Conservation (phyloP, 2,113 vertebrate species). For the Choloepus hoffmanni region DNA sequence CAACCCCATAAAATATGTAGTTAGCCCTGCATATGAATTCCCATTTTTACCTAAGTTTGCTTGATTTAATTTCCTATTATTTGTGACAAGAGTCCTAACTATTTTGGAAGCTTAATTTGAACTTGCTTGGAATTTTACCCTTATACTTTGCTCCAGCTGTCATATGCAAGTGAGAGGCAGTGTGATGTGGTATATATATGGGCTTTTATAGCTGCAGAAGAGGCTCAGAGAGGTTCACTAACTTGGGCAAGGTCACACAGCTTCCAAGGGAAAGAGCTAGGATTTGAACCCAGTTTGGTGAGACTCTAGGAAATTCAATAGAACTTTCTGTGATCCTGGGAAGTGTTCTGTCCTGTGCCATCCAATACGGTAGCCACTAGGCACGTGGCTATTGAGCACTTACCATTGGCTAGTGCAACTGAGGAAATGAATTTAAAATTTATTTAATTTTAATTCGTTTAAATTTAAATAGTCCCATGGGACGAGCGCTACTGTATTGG, state of each 20-base stretch:
- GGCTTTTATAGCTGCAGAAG: background rate
- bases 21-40: background rate
- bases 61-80: conserved; percentile 50
- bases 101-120: conserved; percentile 27
- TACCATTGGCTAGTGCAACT: background rate
- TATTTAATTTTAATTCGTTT: background rate
- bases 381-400: background rate
- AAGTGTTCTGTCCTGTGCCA: background rate
- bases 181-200: no score
- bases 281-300: background rate
- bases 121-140: background rate
- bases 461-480: background rate
- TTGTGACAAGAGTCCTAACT: conserved; percentile 22
- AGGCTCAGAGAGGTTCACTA: background rate
- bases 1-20: background rate
- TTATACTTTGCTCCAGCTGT: background rate
- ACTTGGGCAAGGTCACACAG: background rate
- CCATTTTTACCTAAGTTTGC: background rate
- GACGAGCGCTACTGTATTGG: no score
- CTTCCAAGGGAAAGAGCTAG: background rate
- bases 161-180: background rate
- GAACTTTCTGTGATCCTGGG: background rate
- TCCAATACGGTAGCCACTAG: background rate
- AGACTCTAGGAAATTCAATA: background rate
- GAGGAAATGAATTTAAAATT: background rate